Conservation (phyloP, 2,113 vertebrate genomes). For the Pimephales promelas region DNA sequence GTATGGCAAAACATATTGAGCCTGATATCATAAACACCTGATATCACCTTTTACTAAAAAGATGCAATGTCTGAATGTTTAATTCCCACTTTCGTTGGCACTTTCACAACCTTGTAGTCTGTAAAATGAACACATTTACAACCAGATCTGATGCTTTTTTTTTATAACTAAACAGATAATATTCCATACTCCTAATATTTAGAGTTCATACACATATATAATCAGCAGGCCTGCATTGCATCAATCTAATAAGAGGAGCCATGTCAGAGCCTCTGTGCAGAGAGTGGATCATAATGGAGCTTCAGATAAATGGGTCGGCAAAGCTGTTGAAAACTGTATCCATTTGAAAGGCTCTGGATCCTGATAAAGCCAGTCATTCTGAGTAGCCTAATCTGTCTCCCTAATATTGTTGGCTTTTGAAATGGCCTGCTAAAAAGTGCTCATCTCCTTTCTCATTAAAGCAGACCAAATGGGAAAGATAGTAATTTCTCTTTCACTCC, state of each 20-base stretch:
- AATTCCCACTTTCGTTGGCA: not conserved
- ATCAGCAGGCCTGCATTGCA: slow-evolving; percentile 28
- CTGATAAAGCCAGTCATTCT: slow-evolving; percentile 49
- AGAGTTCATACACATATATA: slow-evolving; percentile 3
- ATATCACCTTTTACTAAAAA: not conserved
- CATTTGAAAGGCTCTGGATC: slow-evolving; percentile 44
- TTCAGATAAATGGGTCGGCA: slow-evolving; percentile 38
- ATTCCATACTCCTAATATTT: not conserved
- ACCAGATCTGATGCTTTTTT: not conserved
- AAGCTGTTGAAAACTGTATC: slow-evolving; percentile 46
- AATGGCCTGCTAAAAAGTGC: slow-evolving; percentile 44
- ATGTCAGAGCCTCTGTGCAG: not conserved
- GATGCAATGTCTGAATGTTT: not conserved
- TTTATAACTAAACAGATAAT: not conserved
- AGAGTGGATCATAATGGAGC: not conserved
- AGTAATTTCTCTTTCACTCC: slow-evolving; percentile 27
- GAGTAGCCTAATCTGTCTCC: slow-evolving; percentile 49
- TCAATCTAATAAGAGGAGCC: slow-evolving; percentile 4
- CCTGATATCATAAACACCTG: too few relatives aligned
- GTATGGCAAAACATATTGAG: not conserved
- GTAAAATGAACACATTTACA: not conserved
- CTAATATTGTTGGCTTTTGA: slow-evolving; percentile 50
- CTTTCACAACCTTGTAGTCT: not conserved
- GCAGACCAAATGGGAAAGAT: slow-evolving; percentile 43
- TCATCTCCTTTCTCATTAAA: slow-evolving; percentile 58